A percentile compares a stretch with the other conserved stretches of the same genome.
Evolutionary conservation across 2,113 vertebrate species (phyloP).

Genomic region (Anser brachyrhynchus): DNA sequence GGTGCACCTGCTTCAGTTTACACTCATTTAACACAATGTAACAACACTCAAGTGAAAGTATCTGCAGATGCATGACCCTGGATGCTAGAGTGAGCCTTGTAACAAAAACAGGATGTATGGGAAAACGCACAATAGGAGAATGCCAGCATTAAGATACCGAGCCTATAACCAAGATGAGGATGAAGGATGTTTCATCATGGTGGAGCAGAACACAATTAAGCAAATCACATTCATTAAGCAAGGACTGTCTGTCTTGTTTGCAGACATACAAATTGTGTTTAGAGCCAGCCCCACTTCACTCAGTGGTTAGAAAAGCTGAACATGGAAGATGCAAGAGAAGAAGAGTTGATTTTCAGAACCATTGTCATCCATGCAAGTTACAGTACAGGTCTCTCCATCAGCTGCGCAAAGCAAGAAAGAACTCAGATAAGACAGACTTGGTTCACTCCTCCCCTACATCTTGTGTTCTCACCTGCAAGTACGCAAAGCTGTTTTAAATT

Average conservation of each 20-base stretch:
- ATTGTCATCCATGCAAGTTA: fast-evolving
- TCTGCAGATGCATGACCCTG: not conserved
- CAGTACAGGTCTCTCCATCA: not conserved
- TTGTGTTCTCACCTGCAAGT: not conserved
- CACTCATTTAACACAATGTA: not conserved
- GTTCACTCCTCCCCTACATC: not conserved
- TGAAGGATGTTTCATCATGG: not conserved
- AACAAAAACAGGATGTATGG: not conserved
- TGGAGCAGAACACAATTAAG: not conserved
- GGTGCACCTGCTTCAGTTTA: not conserved
- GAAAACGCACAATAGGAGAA: not conserved
- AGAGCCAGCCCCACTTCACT: fast-evolving
- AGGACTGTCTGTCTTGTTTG: not conserved
- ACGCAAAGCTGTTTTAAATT: not conserved
- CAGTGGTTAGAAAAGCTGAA: not conserved
- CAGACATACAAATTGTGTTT: not conserved
- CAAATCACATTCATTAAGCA: not conserved
- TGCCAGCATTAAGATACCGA: not conserved
- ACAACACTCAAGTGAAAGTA: not conserved
- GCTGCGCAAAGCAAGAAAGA: not conserved
- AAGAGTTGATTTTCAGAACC: not conserved
- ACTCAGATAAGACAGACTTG: not conserved
- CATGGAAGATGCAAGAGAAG: fast-evolving
- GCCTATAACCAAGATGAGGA: not conserved
- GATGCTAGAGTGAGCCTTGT: not conserved